These are phyloP conservation scores for Papilio aristodemus DNA, from an alignment of 1,140 invertebrate genomes.

Conservation along the genomic window DNA sequence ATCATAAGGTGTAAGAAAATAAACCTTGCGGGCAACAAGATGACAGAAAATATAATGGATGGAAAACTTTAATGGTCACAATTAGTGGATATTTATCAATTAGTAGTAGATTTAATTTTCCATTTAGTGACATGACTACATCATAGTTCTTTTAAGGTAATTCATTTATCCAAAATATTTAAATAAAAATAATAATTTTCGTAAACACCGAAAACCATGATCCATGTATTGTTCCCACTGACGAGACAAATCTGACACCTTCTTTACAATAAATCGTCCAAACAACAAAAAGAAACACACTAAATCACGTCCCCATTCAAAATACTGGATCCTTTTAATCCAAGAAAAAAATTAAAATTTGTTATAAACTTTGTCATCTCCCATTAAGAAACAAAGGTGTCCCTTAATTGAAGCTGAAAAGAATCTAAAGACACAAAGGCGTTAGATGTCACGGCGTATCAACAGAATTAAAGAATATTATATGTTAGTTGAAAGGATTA, in stretches of 20 bases:
- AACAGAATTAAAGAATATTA: slow-evolving; percentile 76
- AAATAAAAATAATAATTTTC: no score
- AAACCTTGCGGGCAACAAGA: no score
- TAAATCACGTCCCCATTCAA: slow-evolving; percentile 75
- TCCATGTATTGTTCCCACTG: slow-evolving; percentile 45
- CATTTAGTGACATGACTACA: no score
- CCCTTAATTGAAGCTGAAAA: slow-evolving; percentile 70
- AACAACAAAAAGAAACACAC: slow-evolving; percentile 63
- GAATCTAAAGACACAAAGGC: slow-evolving; percentile 60
- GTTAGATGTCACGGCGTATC: slow-evolving; percentile 74
- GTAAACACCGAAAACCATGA: neutral
- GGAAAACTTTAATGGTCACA: no score
- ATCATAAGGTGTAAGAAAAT: no score
- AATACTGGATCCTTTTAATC: slow-evolving; percentile 58
- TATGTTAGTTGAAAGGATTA: slow-evolving; percentile 71
- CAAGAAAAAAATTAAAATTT: slow-evolving; percentile 46
- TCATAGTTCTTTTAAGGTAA: no score
- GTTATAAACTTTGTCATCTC: slow-evolving; percentile 68
- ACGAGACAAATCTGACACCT: slow-evolving; percentile 50
- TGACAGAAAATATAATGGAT: no score
- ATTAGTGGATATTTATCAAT: no score
- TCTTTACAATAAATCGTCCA: slow-evolving; percentile 64
- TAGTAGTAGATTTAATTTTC: no score
- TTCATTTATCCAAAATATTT: no score
- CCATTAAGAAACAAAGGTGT: slow-evolving; percentile 62